phyloP scores from a whole-genome alignment of 2,888 invertebrate species.

The Masnerella sp. region DNA sequence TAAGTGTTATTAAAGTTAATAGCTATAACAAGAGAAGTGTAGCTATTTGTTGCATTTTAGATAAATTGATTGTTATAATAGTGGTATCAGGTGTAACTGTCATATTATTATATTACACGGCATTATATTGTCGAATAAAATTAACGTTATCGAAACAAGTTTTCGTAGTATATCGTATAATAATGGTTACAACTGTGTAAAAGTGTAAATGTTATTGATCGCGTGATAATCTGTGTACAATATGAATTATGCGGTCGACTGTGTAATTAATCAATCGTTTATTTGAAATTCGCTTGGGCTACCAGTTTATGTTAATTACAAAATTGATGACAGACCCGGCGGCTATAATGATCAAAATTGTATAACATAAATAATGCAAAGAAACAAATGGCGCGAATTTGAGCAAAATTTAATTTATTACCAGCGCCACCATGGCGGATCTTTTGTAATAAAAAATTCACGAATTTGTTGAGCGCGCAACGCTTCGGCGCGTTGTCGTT shows the following conservation, averaged over 20 bases:
- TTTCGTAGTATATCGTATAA: too few species aligned
- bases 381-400: constrained; percentile 4
- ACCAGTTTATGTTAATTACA: constrained; percentile 26
- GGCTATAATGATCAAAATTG: constrained; percentile 1
- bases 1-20: too few species aligned
- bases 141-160: too few species aligned
- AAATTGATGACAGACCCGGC: constrained; percentile 19
- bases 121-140: too few species aligned
- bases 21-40: too few species aligned
- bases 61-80: too few species aligned
- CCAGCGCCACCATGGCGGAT: not conserved
- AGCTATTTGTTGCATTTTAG: too few species aligned
- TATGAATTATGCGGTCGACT: constrained; percentile 32
- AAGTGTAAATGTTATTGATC: constrained; percentile 32
- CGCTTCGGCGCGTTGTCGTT: constrained; percentile 1
- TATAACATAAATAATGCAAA: constrained; percentile 10
- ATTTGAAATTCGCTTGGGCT: constrained; percentile 18
- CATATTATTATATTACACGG: too few species aligned
- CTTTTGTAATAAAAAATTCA: not conserved
- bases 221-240: constrained; percentile 22
- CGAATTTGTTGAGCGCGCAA: not conserved
- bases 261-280: constrained; percentile 43
- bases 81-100: too few species aligned
- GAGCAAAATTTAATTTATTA: not conserved
- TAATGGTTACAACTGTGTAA: too few species aligned